Conservation (phyloP, 1,140 invertebrate genomes). For the Lordiphosa stackelbergi region DNA sequence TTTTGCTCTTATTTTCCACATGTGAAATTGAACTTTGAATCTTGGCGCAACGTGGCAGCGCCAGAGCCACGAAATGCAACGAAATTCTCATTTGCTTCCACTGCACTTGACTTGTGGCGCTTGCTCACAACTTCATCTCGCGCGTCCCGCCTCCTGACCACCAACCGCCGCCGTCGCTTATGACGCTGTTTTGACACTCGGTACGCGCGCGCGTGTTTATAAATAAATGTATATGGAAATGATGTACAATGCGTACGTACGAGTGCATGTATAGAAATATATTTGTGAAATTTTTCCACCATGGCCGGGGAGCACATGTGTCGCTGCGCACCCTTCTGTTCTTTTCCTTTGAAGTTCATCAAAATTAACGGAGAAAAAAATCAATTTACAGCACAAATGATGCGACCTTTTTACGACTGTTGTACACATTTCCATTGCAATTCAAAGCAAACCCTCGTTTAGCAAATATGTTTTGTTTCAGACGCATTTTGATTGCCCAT, state of each 20-base stretch:
- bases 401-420: slow-evolving; percentile 26
- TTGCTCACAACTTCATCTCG: slow-evolving; percentile 12
- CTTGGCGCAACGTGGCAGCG: slow-evolving; percentile 60
- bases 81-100: slow-evolving; percentile 43
- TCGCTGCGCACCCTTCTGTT: slow-evolving; percentile 44
- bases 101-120: slow-evolving; percentile 71
- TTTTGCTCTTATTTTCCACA: slow-evolving; percentile 65
- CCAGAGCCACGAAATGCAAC: slow-evolving; percentile 41
- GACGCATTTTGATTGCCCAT: slow-evolving; percentile 67
- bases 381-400: slow-evolving; percentile 70
- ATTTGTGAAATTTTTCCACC: slow-evolving; percentile 59
- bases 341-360: slow-evolving; percentile 67
- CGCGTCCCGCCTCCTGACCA: neutral
- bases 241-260: neutral
- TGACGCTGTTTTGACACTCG: slow-evolving; percentile 72
- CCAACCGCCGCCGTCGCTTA: slow-evolving; percentile 27
- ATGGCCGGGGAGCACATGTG: slow-evolving; percentile 34
- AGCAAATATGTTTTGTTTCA: slow-evolving; percentile 4
- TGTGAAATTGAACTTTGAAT: slow-evolving; percentile 74
- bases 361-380: slow-evolving; percentile 64
- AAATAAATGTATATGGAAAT: slow-evolving; percentile 49
- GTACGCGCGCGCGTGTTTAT: slow-evolving; percentile 70
- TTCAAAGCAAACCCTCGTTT: slow-evolving; percentile 25
- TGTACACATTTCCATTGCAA: slow-evolving; percentile 51
- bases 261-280: slow-evolving; percentile 43